Base-by-base conservation (phyloP, 2,113 vertebrate species). In the Hassar affinis region DNA sequence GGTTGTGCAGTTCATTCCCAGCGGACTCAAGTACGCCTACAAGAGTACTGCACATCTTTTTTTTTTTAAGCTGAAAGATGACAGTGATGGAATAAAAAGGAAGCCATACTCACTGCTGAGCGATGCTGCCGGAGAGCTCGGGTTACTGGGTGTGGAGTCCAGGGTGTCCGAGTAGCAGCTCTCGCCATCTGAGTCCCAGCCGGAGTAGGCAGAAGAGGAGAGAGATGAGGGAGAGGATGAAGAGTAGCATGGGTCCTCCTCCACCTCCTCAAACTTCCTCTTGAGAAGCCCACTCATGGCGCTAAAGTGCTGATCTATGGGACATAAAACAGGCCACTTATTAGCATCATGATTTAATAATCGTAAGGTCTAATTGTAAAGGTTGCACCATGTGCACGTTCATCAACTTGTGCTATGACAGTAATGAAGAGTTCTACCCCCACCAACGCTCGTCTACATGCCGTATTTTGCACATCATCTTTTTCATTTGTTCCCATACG, bases 261-360 rank as follows among this genome's bases (percentile, higher is more conserved):
- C 96, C 94, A 98, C 91, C 93, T 97, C 96, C 91, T 97, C 95
- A 18, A 96, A 97, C 91, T 99, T 99, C 93, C 97, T 96, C 94
- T 99, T 99, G 88, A 96, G 92, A 78, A 95, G 90, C 84, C 96
- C 96, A 3, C 95, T 95, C 97, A 99, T 99, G 94, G 93, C 90
- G 90, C 64, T 85, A 1, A 52, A 84, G 93, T 86, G 94, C 91
- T 86, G 84, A 93, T 93, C 96, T 96, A 91, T 49, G 45, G 38
- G 52, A 80, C 45, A 85, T 80, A 54, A 82, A 20, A 45, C 18
- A 77, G 38, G 20, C 82, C 54, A 84, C 17, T 87, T 78, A 86
- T 72, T 54, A 61, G 33, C 69, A 71, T 33, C 54, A 66, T 25
- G 18, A 72, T n/a, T 72, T 15, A 62, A 64, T 10, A 33, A 11